A percentile compares a stretch with the other conserved stretches of the same genome.
phyloP scores from a whole-genome alignment of 2,113 vertebrate genomes.

The Lepisosteus osseus region DNA sequence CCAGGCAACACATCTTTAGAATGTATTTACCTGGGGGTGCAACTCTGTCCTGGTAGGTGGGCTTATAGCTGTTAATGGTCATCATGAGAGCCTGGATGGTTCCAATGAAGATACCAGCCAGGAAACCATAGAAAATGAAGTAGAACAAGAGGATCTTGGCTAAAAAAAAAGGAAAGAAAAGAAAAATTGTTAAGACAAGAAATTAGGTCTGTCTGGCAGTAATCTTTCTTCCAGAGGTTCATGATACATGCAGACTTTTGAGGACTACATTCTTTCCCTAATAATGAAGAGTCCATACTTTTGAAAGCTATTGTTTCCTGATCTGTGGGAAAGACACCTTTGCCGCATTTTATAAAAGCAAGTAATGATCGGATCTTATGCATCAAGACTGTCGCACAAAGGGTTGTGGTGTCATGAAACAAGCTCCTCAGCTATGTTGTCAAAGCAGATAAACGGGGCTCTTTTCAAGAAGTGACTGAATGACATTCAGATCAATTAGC shows the following conservation, averaged over 20 bases:
- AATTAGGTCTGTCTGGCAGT: neutral
- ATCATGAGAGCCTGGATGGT: conserved; percentile 95
- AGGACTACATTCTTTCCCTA: neutral
- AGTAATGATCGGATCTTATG: too few relatives aligned
- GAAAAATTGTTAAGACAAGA: neutral
- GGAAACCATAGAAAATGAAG: conserved; percentile 92
- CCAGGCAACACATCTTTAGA: neutral
- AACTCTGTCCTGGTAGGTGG: conserved; percentile 95
- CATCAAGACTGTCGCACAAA: too few relatives aligned
- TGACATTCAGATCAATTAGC: too few relatives aligned
- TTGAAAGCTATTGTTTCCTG: neutral
- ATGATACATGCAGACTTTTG: neutral
- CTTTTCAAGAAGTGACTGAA: too few relatives aligned
- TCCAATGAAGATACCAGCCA: conserved; percentile 95
- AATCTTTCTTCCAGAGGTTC: neutral
- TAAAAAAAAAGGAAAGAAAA: conserved; percentile 41
- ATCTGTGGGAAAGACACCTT: conserved; percentile 1
- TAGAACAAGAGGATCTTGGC: conserved; percentile 97
- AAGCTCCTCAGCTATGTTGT: too few relatives aligned
- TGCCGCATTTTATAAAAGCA: neutral
- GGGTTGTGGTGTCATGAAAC: too few relatives aligned
- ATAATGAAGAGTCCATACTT: neutral
- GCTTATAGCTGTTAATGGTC: conserved; percentile 86
- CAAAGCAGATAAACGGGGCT: too few relatives aligned
- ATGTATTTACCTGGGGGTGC: conserved; percentile 87